phyloP scores from a whole-genome alignment of 2,113 vertebrate species.

The Mustela nigripes region DNA sequence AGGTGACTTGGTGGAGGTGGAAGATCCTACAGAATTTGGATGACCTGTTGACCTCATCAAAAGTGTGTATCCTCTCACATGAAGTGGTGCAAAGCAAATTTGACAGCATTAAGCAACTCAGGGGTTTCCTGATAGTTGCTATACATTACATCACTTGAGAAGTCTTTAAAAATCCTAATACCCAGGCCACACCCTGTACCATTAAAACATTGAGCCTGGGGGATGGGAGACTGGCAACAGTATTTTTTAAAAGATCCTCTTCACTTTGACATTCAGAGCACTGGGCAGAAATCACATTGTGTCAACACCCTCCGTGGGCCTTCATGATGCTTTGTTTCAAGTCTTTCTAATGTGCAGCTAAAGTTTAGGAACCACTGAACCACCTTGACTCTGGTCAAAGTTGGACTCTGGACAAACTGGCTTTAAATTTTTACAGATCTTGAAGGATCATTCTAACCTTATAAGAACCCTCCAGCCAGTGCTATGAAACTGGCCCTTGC shows the following conservation, averaged over 20 bases:
- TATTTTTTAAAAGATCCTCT: not conserved
- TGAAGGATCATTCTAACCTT: not conserved
- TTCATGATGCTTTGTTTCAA: too few relatives aligned
- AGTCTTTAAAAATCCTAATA: not conserved
- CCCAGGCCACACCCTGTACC: not conserved
- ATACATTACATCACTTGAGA: not conserved
- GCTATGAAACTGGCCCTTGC: not conserved
- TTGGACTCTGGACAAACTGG: not conserved
- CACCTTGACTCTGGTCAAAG: not conserved
- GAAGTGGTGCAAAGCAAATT: not conserved
- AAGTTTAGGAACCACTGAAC: constrained; percentile 16
- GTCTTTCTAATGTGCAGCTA: not conserved
- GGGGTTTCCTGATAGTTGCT: not conserved
- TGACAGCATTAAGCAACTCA: not conserved
- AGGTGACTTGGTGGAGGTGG: not conserved
- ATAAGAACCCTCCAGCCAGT: not conserved
- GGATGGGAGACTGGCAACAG: not conserved
- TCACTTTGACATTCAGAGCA: too few relatives aligned
- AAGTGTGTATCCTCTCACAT: not conserved
- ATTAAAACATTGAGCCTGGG: not conserved
- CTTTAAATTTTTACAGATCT: not conserved
- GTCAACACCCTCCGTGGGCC: too few relatives aligned
- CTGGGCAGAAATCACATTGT: too few relatives aligned
- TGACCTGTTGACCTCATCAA: not conserved
- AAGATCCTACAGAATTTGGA: not conserved